A percentile compares a stretch with the other conserved stretches of the same genome.
These are phyloP conservation scores for Ophioderma brevispina DNA, from an alignment of 35 echinoderm and acorn worm genomes.

Conservation along the genomic window DNA sequence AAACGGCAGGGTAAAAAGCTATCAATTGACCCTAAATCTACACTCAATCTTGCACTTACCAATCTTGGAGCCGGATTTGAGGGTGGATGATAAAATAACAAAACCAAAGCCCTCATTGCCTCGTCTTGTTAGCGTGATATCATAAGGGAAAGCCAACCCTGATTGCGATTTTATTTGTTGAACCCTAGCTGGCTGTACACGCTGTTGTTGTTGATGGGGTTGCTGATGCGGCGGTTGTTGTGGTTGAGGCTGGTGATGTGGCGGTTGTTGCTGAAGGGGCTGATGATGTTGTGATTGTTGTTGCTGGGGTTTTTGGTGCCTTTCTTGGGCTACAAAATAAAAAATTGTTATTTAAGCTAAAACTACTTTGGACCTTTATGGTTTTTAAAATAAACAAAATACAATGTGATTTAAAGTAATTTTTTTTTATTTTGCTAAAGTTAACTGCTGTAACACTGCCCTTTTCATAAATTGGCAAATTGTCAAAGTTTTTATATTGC, in stretches of 20 bases:
- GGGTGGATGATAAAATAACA: slow-evolving; percentile 88
- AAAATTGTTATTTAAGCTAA: too few relatives aligned
- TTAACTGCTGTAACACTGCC: too few relatives aligned
- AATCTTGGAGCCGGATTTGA: slow-evolving; percentile 90
- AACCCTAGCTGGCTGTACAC: neutral
- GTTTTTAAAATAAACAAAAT: too few relatives aligned
- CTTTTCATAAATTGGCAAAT: too few relatives aligned
- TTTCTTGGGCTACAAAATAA: neutral
- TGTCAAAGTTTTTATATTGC: too few relatives aligned
- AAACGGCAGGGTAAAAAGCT: too few relatives aligned
- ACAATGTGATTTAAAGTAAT: too few relatives aligned
- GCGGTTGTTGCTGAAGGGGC: neutral
- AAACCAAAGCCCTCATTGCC: slow-evolving; percentile 96
- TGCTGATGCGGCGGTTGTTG: neutral
- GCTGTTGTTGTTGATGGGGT: neutral
- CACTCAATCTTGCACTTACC: slow-evolving; percentile 55
- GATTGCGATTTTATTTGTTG: slow-evolving; percentile 10
- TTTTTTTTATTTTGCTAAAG: too few relatives aligned
- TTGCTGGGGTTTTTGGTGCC: neutral
- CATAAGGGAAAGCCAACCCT: slow-evolving; percentile 67
- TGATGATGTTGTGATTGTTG: neutral
- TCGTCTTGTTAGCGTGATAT: slow-evolving; percentile 71
- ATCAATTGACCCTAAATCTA: too few relatives aligned
- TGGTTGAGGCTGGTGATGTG: neutral
- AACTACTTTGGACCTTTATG: too few relatives aligned